Evolutionary conservation across 1,140 invertebrate genomes (phyloP).

Genomic region (Drosophila biarmipes): DNA sequence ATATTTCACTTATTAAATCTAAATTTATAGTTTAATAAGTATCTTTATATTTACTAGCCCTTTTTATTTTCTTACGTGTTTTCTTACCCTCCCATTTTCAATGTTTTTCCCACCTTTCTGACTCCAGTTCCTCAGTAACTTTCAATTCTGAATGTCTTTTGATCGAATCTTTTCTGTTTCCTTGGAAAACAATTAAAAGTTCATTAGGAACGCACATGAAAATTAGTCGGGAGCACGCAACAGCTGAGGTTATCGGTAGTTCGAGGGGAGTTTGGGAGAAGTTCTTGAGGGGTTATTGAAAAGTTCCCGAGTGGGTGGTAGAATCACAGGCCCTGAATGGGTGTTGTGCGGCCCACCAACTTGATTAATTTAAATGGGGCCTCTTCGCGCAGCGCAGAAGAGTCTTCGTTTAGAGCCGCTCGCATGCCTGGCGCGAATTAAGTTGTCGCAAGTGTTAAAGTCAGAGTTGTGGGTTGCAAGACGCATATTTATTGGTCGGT

Average conservation of each 20-base stretch:
- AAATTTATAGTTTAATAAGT: not conserved
- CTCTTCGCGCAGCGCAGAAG: conserved; percentile 17
- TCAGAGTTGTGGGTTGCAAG: conserved; percentile 28
- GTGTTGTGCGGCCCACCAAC: conserved; percentile 27
- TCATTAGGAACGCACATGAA: conserved; percentile 69
- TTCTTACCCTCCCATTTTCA: not conserved
- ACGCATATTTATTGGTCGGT: conserved; percentile 41
- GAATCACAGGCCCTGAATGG: conserved; percentile 13
- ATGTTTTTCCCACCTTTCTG: not conserved
- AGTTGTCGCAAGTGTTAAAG: conserved; percentile 75
- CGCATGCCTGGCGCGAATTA: conserved; percentile 70
- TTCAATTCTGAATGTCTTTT: conserved; percentile 48
- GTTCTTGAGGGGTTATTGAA: too few species aligned
- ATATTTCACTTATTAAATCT: not conserved
- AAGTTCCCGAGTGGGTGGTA: conserved; percentile 6
- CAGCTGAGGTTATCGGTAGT: conserved; percentile 17
- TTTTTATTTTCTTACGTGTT: not conserved
- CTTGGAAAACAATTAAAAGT: conserved; percentile 75
- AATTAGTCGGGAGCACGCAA: conserved; percentile 64
- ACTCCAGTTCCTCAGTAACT: not conserved
- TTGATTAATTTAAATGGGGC: conserved; percentile 76
- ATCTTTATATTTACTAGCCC: not conserved
- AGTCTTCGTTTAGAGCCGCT: conserved; percentile 21
- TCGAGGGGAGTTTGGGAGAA: not conserved
- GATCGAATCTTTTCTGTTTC: conserved; percentile 65